Evolutionary conservation across 2,888 invertebrate genomes (phyloP), one percentile per base, ranked within the genome.

Genomic region (Gymnosoma rotundatum): DNA sequence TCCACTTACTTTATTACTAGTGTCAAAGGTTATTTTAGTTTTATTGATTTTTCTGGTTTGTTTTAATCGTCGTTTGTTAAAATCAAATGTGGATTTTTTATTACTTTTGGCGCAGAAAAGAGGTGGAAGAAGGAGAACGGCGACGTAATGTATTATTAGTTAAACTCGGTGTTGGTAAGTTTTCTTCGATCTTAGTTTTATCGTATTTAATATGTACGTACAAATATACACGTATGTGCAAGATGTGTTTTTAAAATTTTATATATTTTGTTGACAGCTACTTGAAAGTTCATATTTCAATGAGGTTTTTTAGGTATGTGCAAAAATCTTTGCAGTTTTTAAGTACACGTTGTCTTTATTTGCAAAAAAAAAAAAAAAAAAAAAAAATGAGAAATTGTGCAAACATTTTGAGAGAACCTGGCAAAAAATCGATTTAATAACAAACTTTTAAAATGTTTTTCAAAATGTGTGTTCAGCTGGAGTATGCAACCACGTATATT

Each of bases 41-140:
- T 4, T 12, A 42, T 42, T 42, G 42, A 12, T 42, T 75, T 36
- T 16, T 61, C 25, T 36, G 18, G 2, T 21, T 48, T 76, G n/a
- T 8, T 58, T 7, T 48, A 58, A 21, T 38, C 54, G 42, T 61
- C 21, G 20, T 36, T 60, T 21, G 12, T 14, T 70, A 3, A 72
- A 21, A 76, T 45, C 54, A 73, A 86, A 90, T 90, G 90, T 90
- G 89, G 88, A 83, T 91, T 85, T 90, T 90, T 89, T 89, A 91
- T 69, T 90, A 88, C 85, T 88, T 90, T 87, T 88, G 89, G 87
- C 84, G 78, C 73, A 87, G 88, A 64, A 88, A 87, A 88, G 87
- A 88, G 48, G 87, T 89, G 5, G 87, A 88, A 58, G 86, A 86
- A 36, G 85, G 83, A 42, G 88, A 88, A 32, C 87, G 87, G 54